Evolutionary conservation across 2,113 vertebrate species (phyloP).

Genomic region (Varanus komodoensis): DNA sequence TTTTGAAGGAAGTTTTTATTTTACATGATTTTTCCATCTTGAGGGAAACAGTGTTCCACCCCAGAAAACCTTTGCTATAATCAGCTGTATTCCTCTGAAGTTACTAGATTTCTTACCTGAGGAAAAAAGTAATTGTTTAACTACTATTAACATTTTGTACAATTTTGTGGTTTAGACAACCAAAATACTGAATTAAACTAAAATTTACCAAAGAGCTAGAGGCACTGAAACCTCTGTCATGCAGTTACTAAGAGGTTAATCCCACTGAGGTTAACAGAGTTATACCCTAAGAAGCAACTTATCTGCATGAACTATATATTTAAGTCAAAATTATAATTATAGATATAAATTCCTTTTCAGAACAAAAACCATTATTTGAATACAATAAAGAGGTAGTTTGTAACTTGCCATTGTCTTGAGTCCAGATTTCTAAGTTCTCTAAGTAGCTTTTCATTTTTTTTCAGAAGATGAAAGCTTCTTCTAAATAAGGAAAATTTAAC

Average conservation of each 20-base stretch:
- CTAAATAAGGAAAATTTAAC: conserved; percentile 78
- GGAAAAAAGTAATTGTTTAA: background rate
- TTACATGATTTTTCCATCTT: conserved; percentile 9
- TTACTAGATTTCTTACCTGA: background rate
- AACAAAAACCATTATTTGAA: background rate
- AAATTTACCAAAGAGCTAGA: background rate
- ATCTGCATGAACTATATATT: background rate
- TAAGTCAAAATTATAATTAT: conserved; percentile 33
- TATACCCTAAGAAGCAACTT: background rate
- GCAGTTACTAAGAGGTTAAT: background rate
- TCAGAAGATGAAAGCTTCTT: conserved; percentile 96
- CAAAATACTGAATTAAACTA: background rate
- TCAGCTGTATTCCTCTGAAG: background rate
- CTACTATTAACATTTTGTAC: background rate
- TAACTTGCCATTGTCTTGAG: conserved; percentile 94
- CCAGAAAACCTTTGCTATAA: conserved; percentile 24
- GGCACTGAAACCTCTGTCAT: background rate
- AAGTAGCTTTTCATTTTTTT: conserved; percentile 98
- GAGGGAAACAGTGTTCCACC: background rate
- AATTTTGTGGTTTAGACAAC: background rate
- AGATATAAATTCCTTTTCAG: conserved; percentile 46
- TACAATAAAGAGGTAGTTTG: conserved; percentile 20
- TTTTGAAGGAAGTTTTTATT: conserved; percentile 4
- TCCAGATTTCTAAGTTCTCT: conserved; percentile 98
- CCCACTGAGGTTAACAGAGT: background rate